A percentile compares a stretch with the other conserved stretches of the same genome.
Conservation (phyloP, 2,113 vertebrate species). For the Heteronetta atricapilla region DNA sequence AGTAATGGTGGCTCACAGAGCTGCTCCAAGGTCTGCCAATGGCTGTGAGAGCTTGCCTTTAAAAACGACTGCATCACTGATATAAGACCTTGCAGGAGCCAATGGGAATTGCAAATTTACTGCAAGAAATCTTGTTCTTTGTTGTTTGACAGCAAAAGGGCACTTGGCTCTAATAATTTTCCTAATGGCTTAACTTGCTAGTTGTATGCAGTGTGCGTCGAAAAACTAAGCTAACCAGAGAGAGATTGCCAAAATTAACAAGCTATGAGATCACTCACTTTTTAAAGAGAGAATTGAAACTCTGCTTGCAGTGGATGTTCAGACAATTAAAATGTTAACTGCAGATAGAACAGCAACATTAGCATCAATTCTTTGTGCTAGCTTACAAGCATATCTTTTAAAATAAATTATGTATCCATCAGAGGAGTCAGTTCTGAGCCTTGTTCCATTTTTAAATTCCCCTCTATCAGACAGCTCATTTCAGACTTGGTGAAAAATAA, state of each 20-base stretch:
- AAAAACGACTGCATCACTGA: background rate
- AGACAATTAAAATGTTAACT: conserved; percentile 12
- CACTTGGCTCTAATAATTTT: conserved; percentile 37
- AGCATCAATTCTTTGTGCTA: background rate
- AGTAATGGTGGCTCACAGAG: background rate
- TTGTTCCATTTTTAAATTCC: conserved; percentile 48
- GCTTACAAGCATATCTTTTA: conserved; percentile 35
- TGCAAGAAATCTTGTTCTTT: background rate
- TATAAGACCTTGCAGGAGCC: background rate
- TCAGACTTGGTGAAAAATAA: conserved; percentile 68
- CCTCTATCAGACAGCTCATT: conserved; percentile 24
- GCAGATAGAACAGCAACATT: background rate
- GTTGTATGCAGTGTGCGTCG: background rate
- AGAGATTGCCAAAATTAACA: conserved; percentile 8
- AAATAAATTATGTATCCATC: conserved; percentile 26
- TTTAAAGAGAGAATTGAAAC: background rate
- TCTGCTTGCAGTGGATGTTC: background rate
- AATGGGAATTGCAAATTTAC: background rate
- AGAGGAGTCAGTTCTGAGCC: background rate
- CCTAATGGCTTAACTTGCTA: conserved; percentile 11
- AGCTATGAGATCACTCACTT: background rate
- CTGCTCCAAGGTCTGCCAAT: background rate
- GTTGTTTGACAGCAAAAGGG: conserved; percentile 1
- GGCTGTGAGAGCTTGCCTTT: background rate
- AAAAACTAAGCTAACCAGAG: background rate